These are phyloP conservation scores for Hipposideros armiger DNA, from an alignment of 2,113 vertebrate species.

Conservation along the genomic window DNA sequence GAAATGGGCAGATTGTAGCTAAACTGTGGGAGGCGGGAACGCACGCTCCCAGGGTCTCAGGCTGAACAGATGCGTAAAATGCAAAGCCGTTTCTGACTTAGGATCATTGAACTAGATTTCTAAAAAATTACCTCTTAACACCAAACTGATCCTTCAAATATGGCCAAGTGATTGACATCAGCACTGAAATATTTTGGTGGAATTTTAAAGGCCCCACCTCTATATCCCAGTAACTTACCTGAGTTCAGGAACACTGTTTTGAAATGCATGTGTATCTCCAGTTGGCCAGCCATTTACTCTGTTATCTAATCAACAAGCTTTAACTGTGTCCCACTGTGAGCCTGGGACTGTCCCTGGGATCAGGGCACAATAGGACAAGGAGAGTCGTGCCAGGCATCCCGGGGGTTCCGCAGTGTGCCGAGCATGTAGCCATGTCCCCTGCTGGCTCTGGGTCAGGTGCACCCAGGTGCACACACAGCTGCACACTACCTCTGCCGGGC, in stretches of 20 bases:
- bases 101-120: neutral
- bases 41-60: neutral
- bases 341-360: rapidly evolving
- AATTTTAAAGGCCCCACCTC: neutral
- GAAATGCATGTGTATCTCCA: rapidly evolving
- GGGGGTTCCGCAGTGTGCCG: neutral
- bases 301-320: neutral
- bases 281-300: no score
- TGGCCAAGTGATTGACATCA: neutral
- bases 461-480: no score
- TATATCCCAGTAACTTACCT: neutral
- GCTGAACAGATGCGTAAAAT: neutral
- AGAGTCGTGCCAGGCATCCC: no score
- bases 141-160: neutral
- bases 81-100: neutral
- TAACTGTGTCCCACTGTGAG: neutral
- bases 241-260: neutral
- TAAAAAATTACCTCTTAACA: neutral
- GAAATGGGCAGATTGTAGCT: slow-evolving; percentile 61
- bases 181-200: neutral
- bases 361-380: rapidly evolving
- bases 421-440: rapidly evolving
- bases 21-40: slow-evolving; percentile 40
- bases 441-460: no score
- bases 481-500: neutral